These are phyloP conservation scores for Heliconius nattereri DNA, from an alignment of 1,140 invertebrate species.

Conservation along the genomic window DNA sequence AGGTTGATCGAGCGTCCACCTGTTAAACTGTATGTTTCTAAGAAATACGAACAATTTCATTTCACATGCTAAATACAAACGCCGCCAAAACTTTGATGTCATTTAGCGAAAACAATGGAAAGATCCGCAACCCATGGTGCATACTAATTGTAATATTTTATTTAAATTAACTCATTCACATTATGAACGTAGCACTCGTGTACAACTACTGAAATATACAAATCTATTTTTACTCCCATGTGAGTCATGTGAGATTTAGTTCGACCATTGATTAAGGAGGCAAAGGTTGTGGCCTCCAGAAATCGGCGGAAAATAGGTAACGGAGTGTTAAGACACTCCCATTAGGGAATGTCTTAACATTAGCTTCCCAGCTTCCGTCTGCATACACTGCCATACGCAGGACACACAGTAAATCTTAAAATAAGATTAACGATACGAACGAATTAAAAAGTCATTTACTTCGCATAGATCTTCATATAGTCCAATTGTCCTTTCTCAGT, in stretches of 20 bases:
- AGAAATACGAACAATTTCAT: constrained; percentile 70
- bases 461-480: constrained; percentile 39
- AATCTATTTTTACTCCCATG: constrained; percentile 73
- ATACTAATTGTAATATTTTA: constrained; percentile 75
- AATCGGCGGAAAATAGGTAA: too few species aligned
- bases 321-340: too few species aligned
- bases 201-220: constrained; percentile 71
- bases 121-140: constrained; percentile 62
- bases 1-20: constrained; percentile 55
- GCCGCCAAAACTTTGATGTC: constrained; percentile 78
- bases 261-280: background rate
- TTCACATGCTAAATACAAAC: constrained; percentile 76
- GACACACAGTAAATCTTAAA: too few species aligned
- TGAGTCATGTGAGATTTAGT: constrained; percentile 52
- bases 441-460: constrained; percentile 55
- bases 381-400: too few species aligned
- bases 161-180: constrained; percentile 79
- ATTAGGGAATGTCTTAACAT: too few species aligned
- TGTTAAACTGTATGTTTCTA: constrained; percentile 64
- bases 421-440: background rate
- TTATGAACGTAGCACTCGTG: constrained; percentile 63
- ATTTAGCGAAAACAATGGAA: constrained; percentile 81
- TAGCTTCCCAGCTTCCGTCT: too few species aligned
- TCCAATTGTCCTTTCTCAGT: constrained; percentile 41
- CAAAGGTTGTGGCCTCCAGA: too few species aligned